Evolutionary conservation across 2,113 vertebrate species (phyloP), one percentile per base, ranked within the genome.

Genomic region (Lophotis ruficrista): DNA sequence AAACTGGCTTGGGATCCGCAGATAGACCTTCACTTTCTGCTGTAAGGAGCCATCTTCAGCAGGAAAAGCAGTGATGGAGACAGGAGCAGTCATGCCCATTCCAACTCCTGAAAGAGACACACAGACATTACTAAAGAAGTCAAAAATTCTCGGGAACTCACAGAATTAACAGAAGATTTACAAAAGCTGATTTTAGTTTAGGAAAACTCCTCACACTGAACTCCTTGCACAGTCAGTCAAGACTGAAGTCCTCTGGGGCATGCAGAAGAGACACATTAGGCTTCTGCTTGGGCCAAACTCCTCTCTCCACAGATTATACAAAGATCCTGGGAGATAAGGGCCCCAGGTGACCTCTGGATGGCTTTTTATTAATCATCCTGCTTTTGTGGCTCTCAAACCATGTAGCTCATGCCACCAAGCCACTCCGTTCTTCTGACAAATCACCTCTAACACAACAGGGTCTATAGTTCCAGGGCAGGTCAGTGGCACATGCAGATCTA

Each of bases 71-170:
- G 98, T 99, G 79, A 99, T 98, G 81, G 98, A 98, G 48, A 99
- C 90, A 57, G 99, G 99, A 16, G 98, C 97, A 4, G 99, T 98
- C 93, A 98, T 99, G 4, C 99, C 99, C 99, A 99, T 99, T 57
- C 98, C 98, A 41, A 98, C 93, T 19, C 98, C 99, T 99, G 80
- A 62, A 91, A 94, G 43, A 81, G 56, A 94, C 7, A 85, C 5
- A 53, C 8, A 81, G 69, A 38, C 10, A 43, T 58, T 75, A 81
- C 14, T 66, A 12, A 83, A 72, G 41, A 61, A 85, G 51, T 23
- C 27, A 12, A 85, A 85, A 8, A 20, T 51, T 48, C 61, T 84
- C 14, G 4, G 23, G 43, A 92, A 51, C 60, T 41, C 56, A 80
- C 3, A 66, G 31, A 76, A 75, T 60, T 68, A 81, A 43, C 30